Evolutionary conservation across 1,140 invertebrate species (phyloP).

Genomic region (Apis dorsata): DNA sequence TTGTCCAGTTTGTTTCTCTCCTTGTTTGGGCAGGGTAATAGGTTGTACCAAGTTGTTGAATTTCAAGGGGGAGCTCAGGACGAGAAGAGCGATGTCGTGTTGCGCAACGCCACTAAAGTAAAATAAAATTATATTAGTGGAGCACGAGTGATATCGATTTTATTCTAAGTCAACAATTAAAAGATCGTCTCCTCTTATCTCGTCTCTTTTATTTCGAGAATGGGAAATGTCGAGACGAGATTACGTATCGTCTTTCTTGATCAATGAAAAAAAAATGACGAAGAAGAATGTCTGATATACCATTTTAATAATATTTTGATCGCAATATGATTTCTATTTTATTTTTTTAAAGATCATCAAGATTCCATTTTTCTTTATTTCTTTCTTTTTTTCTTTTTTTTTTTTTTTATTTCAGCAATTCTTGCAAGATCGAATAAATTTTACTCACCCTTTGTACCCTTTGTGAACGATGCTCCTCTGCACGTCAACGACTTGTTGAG

Average conservation of each 20-base stretch:
- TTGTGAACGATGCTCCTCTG: constrained; percentile 60
- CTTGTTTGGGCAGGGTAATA: constrained; percentile 77
- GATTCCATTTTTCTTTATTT: too few relatives aligned
- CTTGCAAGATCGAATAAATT: neutral
- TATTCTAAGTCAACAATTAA: neutral
- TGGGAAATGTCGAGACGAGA: neutral
- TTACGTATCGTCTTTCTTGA: neutral
- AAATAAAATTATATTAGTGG: neutral
- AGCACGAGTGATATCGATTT: neutral
- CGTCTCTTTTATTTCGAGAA: neutral
- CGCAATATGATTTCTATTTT: too few relatives aligned
- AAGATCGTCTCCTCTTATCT: neutral
- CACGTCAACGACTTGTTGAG: constrained; percentile 77
- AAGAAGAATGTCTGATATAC: too few relatives aligned
- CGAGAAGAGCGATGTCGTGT: constrained; percentile 84
- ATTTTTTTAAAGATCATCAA: too few relatives aligned
- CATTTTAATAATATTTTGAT: too few relatives aligned
- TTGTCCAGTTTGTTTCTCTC: constrained; percentile 71
- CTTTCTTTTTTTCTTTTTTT: too few relatives aligned
- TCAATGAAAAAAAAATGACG: neutral
- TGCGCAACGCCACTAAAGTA: constrained; percentile 77
- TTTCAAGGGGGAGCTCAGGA: constrained; percentile 79
- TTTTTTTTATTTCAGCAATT: too few relatives aligned
- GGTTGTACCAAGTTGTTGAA: constrained; percentile 80
- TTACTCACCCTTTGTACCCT: constrained; percentile 49